phyloP scores from a whole-genome alignment of 1,140 invertebrate genomes.

The Hestina assimilis region DNA sequence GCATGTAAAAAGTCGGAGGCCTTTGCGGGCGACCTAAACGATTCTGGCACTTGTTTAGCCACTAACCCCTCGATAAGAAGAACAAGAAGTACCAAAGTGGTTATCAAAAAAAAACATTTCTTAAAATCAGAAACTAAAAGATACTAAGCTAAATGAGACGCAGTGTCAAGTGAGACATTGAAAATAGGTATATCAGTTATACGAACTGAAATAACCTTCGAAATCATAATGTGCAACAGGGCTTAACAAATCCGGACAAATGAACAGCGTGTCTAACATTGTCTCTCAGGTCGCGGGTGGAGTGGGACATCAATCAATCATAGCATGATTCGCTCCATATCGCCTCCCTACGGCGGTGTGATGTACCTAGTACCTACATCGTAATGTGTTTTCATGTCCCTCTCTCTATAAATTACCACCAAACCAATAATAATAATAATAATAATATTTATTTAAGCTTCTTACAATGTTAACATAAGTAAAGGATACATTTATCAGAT shows the following conservation, averaged over 20 bases:
- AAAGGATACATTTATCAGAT: too few relatives aligned
- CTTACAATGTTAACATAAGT: too few relatives aligned
- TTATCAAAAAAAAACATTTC: too few relatives aligned
- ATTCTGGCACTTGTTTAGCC: too few relatives aligned
- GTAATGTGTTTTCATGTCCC: not conserved
- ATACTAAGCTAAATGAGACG: not conserved
- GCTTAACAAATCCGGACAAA: slow-evolving; percentile 56
- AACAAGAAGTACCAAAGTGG: too few relatives aligned
- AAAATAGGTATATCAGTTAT: not conserved
- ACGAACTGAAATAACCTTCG: not conserved
- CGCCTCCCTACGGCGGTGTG: not conserved
- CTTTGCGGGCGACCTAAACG: too few relatives aligned
- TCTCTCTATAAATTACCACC: too few relatives aligned
- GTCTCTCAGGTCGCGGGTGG: slow-evolving; percentile 14
- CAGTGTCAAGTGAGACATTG: not conserved
- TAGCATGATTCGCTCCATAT: slow-evolving; percentile 12
- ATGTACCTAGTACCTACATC: not conserved
- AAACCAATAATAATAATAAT: too few relatives aligned
- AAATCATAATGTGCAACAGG: slow-evolving; percentile 1
- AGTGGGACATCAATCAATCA: slow-evolving; percentile 17
- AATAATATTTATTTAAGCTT: too few relatives aligned
- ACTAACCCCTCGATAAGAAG: too few relatives aligned
- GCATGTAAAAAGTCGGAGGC: too few relatives aligned
- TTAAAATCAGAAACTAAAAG: too few relatives aligned
- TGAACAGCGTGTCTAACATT: slow-evolving; percentile 28